Evolutionary conservation across 2,797 vertebrate species (phyloP).

Genomic region (Jordanella pulchra): DNA sequence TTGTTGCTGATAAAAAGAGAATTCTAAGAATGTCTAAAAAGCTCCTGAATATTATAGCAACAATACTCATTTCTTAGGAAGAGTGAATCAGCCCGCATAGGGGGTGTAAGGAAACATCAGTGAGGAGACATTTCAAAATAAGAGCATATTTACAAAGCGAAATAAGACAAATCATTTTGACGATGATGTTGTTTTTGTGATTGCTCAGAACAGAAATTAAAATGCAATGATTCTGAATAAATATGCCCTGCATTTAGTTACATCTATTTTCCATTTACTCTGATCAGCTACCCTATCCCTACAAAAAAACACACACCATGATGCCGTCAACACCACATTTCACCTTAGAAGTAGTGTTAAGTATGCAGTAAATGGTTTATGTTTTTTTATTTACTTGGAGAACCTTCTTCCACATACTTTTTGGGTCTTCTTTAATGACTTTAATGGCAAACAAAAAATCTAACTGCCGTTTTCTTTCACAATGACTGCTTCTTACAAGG

Average conservation of each 20-base stretch:
- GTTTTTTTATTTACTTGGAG: neutral
- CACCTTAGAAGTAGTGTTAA: neutral
- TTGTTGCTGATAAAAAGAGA: neutral
- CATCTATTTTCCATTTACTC: neutral
- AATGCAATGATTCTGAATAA: too few species aligned
- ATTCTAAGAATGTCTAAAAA: too few species aligned
- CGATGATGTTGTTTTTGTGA: too few species aligned
- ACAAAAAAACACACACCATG: neutral
- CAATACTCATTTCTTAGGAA: too few species aligned
- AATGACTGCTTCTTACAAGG: neutral
- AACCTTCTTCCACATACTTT: neutral
- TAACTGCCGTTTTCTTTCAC: neutral
- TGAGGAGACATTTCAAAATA: too few species aligned
- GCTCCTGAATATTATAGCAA: too few species aligned
- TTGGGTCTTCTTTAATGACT: neutral
- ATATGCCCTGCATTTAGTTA: neutral
- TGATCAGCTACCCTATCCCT: neutral
- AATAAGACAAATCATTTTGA: too few species aligned
- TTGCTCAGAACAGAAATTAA: too few species aligned
- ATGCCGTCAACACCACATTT: neutral
- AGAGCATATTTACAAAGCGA: too few species aligned
- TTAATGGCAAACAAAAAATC: neutral
- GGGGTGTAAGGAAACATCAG: too few species aligned
- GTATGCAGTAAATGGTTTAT: neutral
- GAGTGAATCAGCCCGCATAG: too few species aligned